Evolutionary conservation across 2,113 vertebrate genomes (phyloP), one percentile per base, ranked within the genome.

Genomic region (Sceloporus undulatus): DNA sequence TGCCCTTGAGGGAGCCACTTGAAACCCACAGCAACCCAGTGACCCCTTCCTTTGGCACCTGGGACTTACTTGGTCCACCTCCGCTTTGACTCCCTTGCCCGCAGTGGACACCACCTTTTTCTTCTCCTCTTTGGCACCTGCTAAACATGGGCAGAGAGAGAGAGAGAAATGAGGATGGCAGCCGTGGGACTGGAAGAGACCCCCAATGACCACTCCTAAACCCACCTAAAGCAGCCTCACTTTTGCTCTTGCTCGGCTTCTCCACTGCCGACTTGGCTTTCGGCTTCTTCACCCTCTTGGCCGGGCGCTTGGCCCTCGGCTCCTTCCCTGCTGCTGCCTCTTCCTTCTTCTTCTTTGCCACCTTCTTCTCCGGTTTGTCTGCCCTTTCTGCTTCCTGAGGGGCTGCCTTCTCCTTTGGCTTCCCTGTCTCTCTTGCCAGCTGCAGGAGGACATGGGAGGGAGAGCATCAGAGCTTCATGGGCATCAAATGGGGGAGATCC

Each of bases 381-480:
- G 27, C 27, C 21, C 3, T 7, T 34, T 62, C 59, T 18, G 38
- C 74, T 40, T 89, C 85, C n/a, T 87, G 82, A 54, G 86, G 66
- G 5, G 52, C 38, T 25, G 76, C 73, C 48, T 89, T 82, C 34
- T 87, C 81, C 48, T 86, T 54, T 5, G 40, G 29, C n/a, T 80
- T 85, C 80, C 89, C 85, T 3, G 34, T 89, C 1, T 62, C 34
- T 2, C 19, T 40, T 13, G 78, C 71, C 42, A 90, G 52, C 89
- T 90, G 42, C 34, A 76, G 23, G 27, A 21, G 19, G 4, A 5
- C 23, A 34, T 34, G 34, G 34, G 34, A 34, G 34, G 34, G 34
- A 34, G 34, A 34, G 34, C 34, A 48, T 48, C 48, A 5, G 48
- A 48, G 48, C 48, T 6, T 48, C 48, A 48, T 1, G 7, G 48